Base-by-base conservation (phyloP, 1,140 invertebrate species). In the Magallana angulata region DNA sequence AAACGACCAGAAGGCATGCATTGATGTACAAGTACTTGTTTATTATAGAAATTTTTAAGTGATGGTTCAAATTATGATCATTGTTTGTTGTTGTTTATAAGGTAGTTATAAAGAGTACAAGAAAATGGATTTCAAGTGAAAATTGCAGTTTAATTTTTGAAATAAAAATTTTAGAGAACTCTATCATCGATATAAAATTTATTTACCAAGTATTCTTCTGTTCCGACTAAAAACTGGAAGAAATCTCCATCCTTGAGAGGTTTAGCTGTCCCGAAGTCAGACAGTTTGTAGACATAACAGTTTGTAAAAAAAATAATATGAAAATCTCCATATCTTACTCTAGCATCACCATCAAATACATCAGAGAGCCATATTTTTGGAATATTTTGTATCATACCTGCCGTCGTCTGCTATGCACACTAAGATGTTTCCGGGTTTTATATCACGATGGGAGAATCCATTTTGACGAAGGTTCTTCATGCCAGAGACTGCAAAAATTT, bases 381-480 rank as follows among this genome's bases (percentile, higher is more conserved):
- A 48, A 48, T 30, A 80, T 80, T 12, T 18, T 80, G 16, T 36
- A 16, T 36, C 12, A 80, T 90, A 95, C 92, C 92, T 93, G 48
- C 98, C 98, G 96, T 99, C 98, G 91, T 98, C 97, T 84, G 97
- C 97, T 57, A 99, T 97, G 93, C 97, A 99, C 94, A 98, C 98
- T 97, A 99, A 98, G 16, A 99, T 99, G 94, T 99, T 99, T 11
- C 98, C 98, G n/a, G 98, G 98, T 93, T 99, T 99, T 24, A 99
- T 96, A 95, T 99, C 98, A 88, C 98, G 95, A 93, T 99, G 98
- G 0, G 99, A 98, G 56, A 99, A 96, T 94, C 98, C 91, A 71
- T 92, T 87, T 91, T 99, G 98, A 16, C 98, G 96, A 82, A 92
- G 85, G 89, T 93, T 90, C 84, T 93, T 91, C 90, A 91, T 90